Evolutionary conservation across 2,797 vertebrate genomes (phyloP).

Genomic region (Eurystomus glaucurus): DNA sequence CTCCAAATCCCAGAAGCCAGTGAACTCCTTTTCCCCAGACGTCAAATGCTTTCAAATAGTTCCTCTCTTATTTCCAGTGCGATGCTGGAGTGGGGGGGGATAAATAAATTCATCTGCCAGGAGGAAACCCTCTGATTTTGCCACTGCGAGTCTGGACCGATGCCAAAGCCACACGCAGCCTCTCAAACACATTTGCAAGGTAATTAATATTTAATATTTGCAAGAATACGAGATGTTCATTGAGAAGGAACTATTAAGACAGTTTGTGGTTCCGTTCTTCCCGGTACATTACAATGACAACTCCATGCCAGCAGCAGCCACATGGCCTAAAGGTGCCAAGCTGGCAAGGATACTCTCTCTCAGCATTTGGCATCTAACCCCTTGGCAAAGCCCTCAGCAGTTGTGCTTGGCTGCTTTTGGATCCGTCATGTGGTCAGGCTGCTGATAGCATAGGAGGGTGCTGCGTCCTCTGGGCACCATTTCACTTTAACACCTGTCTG

Average conservation of each 20-base stretch:
- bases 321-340: conserved; percentile 76
- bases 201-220: conserved; percentile 70
- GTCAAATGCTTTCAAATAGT: background rate
- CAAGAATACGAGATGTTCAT: conserved; percentile 40
- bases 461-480: conserved; percentile 65
- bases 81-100: background rate
- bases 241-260: conserved; percentile 39
- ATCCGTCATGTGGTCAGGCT: conserved; percentile 73
- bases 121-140: background rate
- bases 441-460: conserved; percentile 64
- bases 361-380: conserved; percentile 70
- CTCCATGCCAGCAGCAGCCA: conserved; percentile 63
- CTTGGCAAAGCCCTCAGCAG: conserved; percentile 65
- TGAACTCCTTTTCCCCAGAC: conserved; percentile 7
- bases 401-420: conserved; percentile 76
- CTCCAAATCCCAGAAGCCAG: conserved; percentile 45
- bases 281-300: conserved; percentile 30
- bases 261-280: conserved; percentile 64
- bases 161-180: background rate
- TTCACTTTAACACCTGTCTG: conserved; percentile 76
- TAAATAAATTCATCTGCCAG: conserved; percentile 29
- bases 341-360: conserved; percentile 72
- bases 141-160: background rate
- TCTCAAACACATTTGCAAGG: conserved; percentile 11
- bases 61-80: background rate